These are phyloP conservation scores for Rhinoderma darwinii DNA, from an alignment of 2,113 vertebrate species.

Conservation along the genomic window DNA sequence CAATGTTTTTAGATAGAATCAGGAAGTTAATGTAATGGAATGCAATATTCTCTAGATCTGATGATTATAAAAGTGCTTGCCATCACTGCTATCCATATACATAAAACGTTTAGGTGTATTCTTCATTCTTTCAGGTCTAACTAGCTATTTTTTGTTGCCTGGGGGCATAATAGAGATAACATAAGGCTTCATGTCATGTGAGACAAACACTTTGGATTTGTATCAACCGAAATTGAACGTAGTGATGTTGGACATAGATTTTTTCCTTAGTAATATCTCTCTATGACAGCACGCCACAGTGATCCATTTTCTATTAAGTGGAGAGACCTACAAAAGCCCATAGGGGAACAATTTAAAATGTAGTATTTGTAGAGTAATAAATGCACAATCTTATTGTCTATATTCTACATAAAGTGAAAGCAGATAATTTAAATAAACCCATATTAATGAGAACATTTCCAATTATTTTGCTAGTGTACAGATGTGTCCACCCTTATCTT, in stretches of 20 bases:
- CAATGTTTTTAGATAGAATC: conserved; percentile 56
- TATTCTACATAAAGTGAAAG: neutral
- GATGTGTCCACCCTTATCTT: no score
- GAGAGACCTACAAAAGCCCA: neutral
- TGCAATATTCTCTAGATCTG: conserved; percentile 52
- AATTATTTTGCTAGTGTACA: neutral
- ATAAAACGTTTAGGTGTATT: conserved; percentile 46
- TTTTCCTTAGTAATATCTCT: neutral
- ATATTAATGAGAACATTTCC: neutral
- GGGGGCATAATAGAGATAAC: conserved; percentile 33
- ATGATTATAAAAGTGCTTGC: conserved; percentile 32
- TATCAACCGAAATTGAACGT: conserved; percentile 11
- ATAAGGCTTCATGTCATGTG: conserved; percentile 30
- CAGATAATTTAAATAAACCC: neutral
- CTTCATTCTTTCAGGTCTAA: conserved; percentile 23
- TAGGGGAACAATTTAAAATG: neutral
- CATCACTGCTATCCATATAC: conserved; percentile 16
- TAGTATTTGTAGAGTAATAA: neutral
- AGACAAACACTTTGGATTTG: conserved; percentile 28
- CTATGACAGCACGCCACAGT: neutral
- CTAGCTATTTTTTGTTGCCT: conserved; percentile 43
- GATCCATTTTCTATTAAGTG: neutral
- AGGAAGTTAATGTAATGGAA: conserved; percentile 53
- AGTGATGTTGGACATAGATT: conserved; percentile 23
- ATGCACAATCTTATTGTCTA: neutral